Evolutionary conservation across 2,797 vertebrate species (phyloP).

Genomic region (Acomys russatus): DNA sequence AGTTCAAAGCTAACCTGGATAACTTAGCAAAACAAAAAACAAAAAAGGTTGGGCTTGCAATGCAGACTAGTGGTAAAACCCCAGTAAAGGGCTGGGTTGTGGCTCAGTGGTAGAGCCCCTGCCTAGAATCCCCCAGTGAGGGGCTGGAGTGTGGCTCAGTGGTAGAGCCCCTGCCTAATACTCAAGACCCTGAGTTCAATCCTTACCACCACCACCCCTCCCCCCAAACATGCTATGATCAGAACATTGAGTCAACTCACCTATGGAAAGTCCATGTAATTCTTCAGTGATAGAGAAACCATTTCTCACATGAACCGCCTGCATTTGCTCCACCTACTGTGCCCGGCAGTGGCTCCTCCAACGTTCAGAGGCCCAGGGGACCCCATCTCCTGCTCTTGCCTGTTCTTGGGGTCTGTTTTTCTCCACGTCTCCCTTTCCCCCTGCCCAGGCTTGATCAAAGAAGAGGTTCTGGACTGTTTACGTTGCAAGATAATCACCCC

Average conservation of each 20-base stretch:
- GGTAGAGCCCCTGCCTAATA: background rate
- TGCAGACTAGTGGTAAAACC: background rate
- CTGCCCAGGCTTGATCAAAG: constrained; percentile 56
- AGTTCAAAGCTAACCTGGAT: background rate
- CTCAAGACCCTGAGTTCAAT: background rate
- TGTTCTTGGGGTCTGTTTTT: background rate
- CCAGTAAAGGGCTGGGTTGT: background rate
- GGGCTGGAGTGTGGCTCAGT: background rate
- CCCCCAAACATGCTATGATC: background rate
- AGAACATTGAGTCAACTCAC: background rate
- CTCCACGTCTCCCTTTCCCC: background rate
- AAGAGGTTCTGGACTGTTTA: constrained; percentile 74
- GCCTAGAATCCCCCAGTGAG: background rate
- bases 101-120: background rate
- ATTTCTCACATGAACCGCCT: background rate
- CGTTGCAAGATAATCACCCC: constrained; percentile 61
- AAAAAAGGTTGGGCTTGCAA: no score
- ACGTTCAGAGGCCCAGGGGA: background rate
- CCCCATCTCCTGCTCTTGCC: background rate
- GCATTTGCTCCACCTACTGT: background rate
- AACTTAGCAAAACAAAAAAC: background rate
- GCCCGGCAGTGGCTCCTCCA: background rate
- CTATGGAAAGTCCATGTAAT: background rate
- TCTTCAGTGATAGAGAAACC: background rate
- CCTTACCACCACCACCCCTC: background rate